phyloP scores from a whole-genome alignment of 2,797 vertebrate genomes.

The Pristis pectinata region DNA sequence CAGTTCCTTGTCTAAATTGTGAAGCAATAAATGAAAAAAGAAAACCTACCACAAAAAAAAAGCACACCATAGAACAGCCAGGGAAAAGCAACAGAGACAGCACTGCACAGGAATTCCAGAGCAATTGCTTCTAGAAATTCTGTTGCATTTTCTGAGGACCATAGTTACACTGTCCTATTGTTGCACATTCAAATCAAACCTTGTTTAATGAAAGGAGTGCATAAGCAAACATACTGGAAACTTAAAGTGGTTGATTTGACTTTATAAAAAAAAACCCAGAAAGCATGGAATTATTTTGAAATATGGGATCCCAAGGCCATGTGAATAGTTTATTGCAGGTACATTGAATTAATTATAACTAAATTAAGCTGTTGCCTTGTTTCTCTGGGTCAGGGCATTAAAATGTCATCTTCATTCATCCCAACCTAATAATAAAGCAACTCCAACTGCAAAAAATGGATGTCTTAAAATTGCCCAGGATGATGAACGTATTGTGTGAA shows the following conservation, averaged over 20 bases:
- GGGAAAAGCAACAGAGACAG: not conserved
- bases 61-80: not conserved
- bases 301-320: not conserved
- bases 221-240: not conserved
- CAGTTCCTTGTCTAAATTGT: constrained; percentile 12
- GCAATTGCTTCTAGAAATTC: not conserved
- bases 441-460: not conserved
- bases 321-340: not conserved
- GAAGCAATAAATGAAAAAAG: not conserved
- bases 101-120: not conserved
- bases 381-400: not conserved
- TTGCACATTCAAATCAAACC: not conserved
- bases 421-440: not conserved
- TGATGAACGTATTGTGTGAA: not conserved
- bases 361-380: not conserved
- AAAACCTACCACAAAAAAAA: not conserved
- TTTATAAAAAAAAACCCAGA: not conserved
- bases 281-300: not conserved
- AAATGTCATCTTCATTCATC: not conserved
- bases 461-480: not conserved
- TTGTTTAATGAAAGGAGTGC: not conserved
- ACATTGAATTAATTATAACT: not conserved
- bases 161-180: not conserved
- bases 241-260: not conserved
- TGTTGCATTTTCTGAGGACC: not conserved